Evolutionary conservation across 1,140 invertebrate species (phyloP).

Genomic region (Drosophila sturtevanti): DNA sequence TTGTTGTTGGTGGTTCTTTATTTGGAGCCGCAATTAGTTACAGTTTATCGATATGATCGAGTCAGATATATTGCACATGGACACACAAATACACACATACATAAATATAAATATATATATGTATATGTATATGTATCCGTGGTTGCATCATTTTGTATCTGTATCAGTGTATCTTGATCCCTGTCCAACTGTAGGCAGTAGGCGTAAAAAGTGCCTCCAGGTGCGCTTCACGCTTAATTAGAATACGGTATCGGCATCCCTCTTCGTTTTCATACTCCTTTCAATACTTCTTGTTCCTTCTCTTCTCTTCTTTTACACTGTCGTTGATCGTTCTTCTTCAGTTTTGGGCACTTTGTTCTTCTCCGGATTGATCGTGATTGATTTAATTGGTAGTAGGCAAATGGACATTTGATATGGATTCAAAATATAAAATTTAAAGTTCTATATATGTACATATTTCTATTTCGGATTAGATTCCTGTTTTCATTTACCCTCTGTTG

Average conservation of each 20-base stretch:
- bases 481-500: neutral
- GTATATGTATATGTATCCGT: neutral
- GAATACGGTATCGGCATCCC: conserved; percentile 61
- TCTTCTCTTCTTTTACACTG: neutral
- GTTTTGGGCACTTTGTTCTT: neutral
- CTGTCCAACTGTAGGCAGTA: conserved; percentile 34
- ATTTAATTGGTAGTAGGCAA: conserved; percentile 44
- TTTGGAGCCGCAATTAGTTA: conserved; percentile 82
- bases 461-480: too few species aligned
- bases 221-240: conserved; percentile 82
- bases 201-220: conserved; percentile 74
- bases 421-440: too few species aligned
- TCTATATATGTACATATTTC: too few species aligned
- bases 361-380: conserved; percentile 55
- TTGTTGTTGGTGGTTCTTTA: conserved; percentile 64
- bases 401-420: conserved; percentile 35
- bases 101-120: too few species aligned
- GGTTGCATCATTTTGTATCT: conserved; percentile 24
- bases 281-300: neutral
- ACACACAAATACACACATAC: too few species aligned
- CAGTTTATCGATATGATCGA: conserved; percentile 75
- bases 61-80: conserved; percentile 41
- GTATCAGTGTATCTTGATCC: conserved; percentile 17
- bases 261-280: conserved; percentile 21
- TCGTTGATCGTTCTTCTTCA: too few species aligned